Percentiles rank a stretch among this genome's conserved stretches.
These are phyloP conservation scores for Dendrophyllia cribrosa DNA, from an alignment of 64 coral and sea anemone species.

Conservation along the genomic window DNA sequence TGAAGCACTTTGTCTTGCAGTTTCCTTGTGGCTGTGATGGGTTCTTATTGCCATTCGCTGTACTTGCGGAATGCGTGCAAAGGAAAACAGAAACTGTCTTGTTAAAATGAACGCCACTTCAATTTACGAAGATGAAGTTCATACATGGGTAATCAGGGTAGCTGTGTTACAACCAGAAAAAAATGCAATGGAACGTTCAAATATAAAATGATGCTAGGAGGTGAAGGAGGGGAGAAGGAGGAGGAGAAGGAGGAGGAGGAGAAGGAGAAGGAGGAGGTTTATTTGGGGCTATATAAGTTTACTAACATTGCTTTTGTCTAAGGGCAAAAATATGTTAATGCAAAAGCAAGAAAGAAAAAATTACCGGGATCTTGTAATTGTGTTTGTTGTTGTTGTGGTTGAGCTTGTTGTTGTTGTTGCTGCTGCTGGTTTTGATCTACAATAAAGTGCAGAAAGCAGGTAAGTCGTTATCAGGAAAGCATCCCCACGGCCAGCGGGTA, in stretches of 20 bases:
- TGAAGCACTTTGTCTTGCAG: constrained; percentile 70
- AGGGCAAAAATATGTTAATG: too few relatives aligned
- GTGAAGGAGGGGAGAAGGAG: too few relatives aligned
- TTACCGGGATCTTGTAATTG: constrained; percentile 23
- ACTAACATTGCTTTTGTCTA: too few relatives aligned
- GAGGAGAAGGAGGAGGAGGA: too few relatives aligned
- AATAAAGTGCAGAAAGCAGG: background rate
- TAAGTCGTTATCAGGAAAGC: background rate
- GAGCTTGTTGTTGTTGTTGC: constrained; percentile 34
- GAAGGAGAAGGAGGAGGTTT: too few relatives aligned
- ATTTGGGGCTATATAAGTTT: too few relatives aligned
- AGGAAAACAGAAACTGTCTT: background rate
- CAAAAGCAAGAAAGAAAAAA: background rate
- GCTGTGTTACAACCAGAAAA: too few relatives aligned
- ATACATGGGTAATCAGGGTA: too few relatives aligned
- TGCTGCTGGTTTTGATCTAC: background rate
- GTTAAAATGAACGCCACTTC: background rate
- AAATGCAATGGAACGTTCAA: too few relatives aligned
- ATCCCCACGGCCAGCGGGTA: too few relatives aligned
- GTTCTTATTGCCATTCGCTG: constrained; percentile 44
- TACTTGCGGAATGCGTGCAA: background rate
- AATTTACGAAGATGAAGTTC: too few relatives aligned
- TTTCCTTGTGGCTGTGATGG: background rate
- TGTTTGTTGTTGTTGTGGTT: background rate
- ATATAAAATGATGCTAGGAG: too few relatives aligned